Percentiles rank a stretch among this genome's conserved stretches.
These are phyloP conservation scores for Antechinus stuartii DNA, from an alignment of 2,113 vertebrate genomes.

Conservation along the genomic window DNA sequence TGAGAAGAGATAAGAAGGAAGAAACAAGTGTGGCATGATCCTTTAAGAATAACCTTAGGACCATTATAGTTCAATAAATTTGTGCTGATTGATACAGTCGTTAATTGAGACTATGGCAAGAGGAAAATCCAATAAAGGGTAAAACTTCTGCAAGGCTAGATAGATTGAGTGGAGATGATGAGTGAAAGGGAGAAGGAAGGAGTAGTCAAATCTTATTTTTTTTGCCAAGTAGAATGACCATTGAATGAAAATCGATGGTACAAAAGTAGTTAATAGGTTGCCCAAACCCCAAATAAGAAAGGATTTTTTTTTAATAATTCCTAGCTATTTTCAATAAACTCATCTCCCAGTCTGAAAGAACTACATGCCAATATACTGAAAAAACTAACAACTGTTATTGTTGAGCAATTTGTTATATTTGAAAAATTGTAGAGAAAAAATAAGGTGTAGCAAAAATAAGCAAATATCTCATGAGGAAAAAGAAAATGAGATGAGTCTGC, in stretches of 20 bases:
- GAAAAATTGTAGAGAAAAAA: neutral
- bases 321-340: neutral
- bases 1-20: neutral
- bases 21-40: neutral
- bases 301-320: neutral
- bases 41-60: neutral
- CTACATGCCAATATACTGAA: neutral
- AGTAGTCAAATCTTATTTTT: neutral
- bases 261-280: neutral
- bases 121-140: neutral
- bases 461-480: neutral
- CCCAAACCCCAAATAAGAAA: neutral
- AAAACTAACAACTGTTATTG: neutral
- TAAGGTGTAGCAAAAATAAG: neutral
- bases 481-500: neutral
- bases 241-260: neutral
- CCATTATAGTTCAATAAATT: neutral
- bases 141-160: neutral
- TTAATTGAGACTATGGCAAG: neutral
- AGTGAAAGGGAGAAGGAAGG: neutral
- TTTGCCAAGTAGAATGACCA: neutral
- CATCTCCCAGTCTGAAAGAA: neutral
- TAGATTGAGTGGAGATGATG: neutral
- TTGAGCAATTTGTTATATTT: neutral
- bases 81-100: neutral